Conservation (phyloP, 2,888 invertebrate genomes). For the Scaptomyza reducta region DNA sequence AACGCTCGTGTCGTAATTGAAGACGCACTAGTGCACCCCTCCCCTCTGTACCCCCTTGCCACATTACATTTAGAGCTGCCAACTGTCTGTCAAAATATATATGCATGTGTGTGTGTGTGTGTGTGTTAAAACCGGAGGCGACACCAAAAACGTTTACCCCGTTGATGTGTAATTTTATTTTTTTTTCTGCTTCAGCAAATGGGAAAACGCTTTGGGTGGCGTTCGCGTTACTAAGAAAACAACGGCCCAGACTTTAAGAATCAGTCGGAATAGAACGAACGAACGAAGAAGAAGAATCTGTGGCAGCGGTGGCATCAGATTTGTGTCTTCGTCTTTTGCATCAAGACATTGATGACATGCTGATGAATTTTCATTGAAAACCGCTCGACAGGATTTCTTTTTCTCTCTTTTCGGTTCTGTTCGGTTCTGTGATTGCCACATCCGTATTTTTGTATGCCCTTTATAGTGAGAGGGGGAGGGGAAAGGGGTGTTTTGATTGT, state of each 20-base stretch:
- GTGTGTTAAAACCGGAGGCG: constrained; percentile 32
- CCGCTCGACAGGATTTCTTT: constrained; percentile 76
- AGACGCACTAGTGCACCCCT: constrained; percentile 54
- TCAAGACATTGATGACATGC: constrained; percentile 58
- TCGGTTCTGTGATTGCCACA: constrained; percentile 76
- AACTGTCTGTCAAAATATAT: constrained; percentile 76
- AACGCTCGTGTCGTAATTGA: constrained; percentile 77
- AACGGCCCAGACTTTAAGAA: constrained; percentile 43
- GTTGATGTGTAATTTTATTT: constrained; percentile 49
- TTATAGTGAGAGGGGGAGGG: too few species aligned
- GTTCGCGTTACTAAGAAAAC: constrained; percentile 77
- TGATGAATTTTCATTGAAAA: constrained; percentile 82
- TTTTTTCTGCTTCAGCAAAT: constrained; percentile 51
- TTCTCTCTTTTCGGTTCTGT: constrained; percentile 23
- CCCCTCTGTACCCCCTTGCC: background rate
- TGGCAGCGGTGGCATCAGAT: constrained; percentile 4
- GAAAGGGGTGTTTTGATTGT: constrained; percentile 16
- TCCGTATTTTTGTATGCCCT: constrained; percentile 70
- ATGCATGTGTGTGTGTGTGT: constrained; percentile 32
- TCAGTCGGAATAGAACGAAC: background rate
- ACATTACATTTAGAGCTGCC: constrained; percentile 36
- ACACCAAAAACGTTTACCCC: constrained; percentile 70
- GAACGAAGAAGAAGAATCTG: background rate
- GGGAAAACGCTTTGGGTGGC: constrained; percentile 81
- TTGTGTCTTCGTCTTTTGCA: constrained; percentile 21